phyloP scores from a whole-genome alignment of 2,113 vertebrate genomes.

The Urocolius indicus region DNA sequence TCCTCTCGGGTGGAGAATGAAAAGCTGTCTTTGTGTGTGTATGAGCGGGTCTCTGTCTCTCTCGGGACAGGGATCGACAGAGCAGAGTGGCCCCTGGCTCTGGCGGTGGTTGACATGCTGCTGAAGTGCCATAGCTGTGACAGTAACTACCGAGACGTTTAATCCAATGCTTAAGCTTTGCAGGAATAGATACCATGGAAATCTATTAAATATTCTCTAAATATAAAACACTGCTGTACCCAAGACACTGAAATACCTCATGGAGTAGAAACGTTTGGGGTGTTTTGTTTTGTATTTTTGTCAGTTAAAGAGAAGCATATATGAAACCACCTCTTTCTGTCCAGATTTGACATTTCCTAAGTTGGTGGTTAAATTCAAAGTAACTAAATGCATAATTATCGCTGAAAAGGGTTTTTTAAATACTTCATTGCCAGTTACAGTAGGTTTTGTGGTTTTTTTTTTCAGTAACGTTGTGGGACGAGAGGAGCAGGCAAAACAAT shows the following conservation, averaged over 20 bases:
- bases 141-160: rapidly evolving
- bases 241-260: neutral
- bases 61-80: neutral
- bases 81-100: neutral
- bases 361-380: neutral
- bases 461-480: neutral
- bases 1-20: slow-evolving; percentile 70
- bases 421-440: neutral
- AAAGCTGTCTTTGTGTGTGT: neutral
- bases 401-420: neutral
- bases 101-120: neutral
- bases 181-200: neutral
- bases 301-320: neutral
- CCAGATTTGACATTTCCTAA: neutral
- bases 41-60: slow-evolving; percentile 10
- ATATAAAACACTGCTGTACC: neutral
- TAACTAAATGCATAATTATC: neutral
- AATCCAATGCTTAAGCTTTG: neutral
- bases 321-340: neutral
- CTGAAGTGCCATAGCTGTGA: rapidly evolving
- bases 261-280: neutral
- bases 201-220: neutral
- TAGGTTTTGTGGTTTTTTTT: neutral
- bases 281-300: neutral
- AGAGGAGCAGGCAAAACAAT: slow-evolving; percentile 1